Base-by-base conservation (phyloP, 2,113 vertebrate species). In the Corythaixoides concolor region DNA sequence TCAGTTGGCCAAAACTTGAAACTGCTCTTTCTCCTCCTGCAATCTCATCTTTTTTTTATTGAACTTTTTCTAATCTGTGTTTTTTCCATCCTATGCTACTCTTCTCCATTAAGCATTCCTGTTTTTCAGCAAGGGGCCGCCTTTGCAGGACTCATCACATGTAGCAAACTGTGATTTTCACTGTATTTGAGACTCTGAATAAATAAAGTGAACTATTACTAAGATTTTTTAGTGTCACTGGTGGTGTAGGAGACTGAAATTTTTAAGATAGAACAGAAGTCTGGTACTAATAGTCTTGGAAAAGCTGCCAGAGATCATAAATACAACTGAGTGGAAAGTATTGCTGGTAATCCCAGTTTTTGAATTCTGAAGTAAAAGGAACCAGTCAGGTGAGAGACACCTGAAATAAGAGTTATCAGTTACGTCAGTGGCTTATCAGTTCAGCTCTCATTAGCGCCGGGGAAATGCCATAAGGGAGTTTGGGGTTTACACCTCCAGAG, bases 361-460 rank as follows among this genome's bases (percentile, higher is more conserved):
- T 95, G 30, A 92, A 59, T 92, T 67, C 35, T 78, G 77, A 95
- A 78, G 66, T 35, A 33, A 84, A 84, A 97, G 82, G 84, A 58
- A 74, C 84, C 19, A 5, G 33, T 55, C 89, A 80, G 15, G 26
- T 89, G 75, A 91, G 60, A 90, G 33, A 78, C 8, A 74, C 59
- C 30, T 92, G 95, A 78, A 88, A 81, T 90, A 95, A 90, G 84
- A 88, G 39, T 35, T 92, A 73, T 33, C 28, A 95, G 85, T 91
- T 91, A 67, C 45, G 13, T 95, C 89, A 90, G 63, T 82, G 70
- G 70, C 68, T 82, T 97, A 75, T 92, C 74, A 85, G 79, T 77
- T 97, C 45, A 87, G 55, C 64, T 74, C 79, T 94, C 76, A 68
- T 90, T 95, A 97, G 92, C 41, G 63, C 21, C 74, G 50, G 83